These are phyloP conservation scores for Andrena minutula DNA, from an alignment of 2,888 invertebrate genomes.

Conservation along the genomic window DNA sequence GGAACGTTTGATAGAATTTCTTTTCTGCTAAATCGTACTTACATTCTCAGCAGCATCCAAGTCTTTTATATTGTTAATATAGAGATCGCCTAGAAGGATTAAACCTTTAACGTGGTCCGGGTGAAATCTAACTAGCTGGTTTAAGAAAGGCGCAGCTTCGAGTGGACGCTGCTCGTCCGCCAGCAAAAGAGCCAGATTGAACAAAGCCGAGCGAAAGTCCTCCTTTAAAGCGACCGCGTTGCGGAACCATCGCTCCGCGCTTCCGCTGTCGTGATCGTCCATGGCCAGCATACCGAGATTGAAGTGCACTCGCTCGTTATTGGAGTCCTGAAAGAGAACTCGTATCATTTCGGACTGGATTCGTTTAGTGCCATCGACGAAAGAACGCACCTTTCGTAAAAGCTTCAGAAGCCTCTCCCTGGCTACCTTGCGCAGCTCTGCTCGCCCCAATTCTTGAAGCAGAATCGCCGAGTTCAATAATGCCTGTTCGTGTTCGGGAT, in stretches of 20 bases:
- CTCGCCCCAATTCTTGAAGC: constrained; percentile 94
- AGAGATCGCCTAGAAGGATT: constrained; percentile 97
- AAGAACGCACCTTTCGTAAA: constrained; percentile 88
- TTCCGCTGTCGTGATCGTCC: constrained; percentile 95
- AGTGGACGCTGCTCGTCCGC: constrained; percentile 95
- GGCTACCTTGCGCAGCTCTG: constrained; percentile 92
- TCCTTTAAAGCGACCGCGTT: constrained; percentile 94
- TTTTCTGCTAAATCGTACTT: constrained; percentile 81
- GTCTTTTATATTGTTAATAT: constrained; percentile 97
- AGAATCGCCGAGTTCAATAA: constrained; percentile 97
- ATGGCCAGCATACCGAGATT: constrained; percentile 98
- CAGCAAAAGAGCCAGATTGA: constrained; percentile 95
- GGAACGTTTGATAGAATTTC: not conserved
- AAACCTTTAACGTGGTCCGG: constrained; percentile 97
- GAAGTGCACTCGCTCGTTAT: constrained; percentile 96
- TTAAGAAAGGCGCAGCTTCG: constrained; percentile 96
- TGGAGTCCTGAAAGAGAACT: constrained; percentile 86
- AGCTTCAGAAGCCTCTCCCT: constrained; percentile 93
- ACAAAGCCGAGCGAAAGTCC: constrained; percentile 96
- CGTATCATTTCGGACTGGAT: not conserved
- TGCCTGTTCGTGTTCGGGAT: constrained; percentile 98
- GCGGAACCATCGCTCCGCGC: constrained; percentile 96
- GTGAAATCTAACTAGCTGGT: constrained; percentile 95
- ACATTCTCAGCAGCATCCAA: constrained; percentile 97
- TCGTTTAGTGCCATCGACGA: not conserved